These are phyloP conservation scores for Paracanthobrama guichenoti DNA, from an alignment of 2,113 vertebrate genomes.

Conservation along the genomic window DNA sequence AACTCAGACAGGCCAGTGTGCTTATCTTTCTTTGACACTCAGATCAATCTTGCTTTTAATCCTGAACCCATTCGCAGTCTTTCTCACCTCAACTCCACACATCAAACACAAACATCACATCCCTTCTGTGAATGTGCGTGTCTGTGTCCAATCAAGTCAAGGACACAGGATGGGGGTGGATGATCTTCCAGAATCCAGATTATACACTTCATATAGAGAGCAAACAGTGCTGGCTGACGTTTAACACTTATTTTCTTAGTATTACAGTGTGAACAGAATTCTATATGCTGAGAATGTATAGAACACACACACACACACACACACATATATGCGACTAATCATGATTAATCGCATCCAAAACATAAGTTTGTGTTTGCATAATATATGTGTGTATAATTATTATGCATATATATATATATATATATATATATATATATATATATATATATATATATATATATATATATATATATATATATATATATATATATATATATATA, in stretches of 20 bases:
- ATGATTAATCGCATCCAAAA: too few relatives aligned
- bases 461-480: too few relatives aligned
- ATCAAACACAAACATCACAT: conserved; percentile 52
- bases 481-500: too few relatives aligned
- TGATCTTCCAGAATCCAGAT: conserved; percentile 38
- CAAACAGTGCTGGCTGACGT: conserved; percentile 10
- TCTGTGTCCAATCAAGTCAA: conserved; percentile 45
- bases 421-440: too few relatives aligned
- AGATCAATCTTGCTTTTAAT: conserved; percentile 63
- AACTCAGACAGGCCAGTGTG: conserved; percentile 55
- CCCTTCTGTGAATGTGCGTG: conserved; percentile 18
- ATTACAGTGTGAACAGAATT: background rate
- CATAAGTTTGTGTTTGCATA: too few relatives aligned
- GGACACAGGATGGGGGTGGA: conserved; percentile 25
- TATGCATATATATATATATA: too few relatives aligned
- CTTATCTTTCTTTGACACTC: conserved; percentile 62
- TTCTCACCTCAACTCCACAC: conserved; percentile 43
- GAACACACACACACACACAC: too few relatives aligned
- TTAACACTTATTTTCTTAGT: background rate
- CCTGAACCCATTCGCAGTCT: conserved; percentile 46
- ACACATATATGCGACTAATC: too few relatives aligned
- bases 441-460: too few relatives aligned
- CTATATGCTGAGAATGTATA: background rate
- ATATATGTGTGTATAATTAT: too few relatives aligned
- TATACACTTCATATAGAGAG: conserved; percentile 41